Evolutionary conservation across 2,113 vertebrate genomes (phyloP), one percentile per base, ranked within the genome.

Genomic region (Rhagologus leucostigma): DNA sequence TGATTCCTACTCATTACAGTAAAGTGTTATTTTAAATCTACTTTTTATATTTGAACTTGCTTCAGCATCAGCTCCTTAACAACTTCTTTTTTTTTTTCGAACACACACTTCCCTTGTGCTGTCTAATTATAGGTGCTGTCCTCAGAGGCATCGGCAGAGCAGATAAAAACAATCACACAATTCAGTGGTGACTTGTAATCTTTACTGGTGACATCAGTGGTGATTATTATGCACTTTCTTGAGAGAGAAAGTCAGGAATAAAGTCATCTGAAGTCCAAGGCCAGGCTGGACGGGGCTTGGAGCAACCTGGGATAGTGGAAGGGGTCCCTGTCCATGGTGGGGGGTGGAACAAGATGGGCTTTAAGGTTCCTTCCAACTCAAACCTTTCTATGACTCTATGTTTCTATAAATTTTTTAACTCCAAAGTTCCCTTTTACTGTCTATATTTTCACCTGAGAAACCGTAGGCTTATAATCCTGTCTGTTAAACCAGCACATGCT

Each of bases 1-100:
- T 94, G 83, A 89, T 94, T 94, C 86, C 84, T 86, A 73, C 80
- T 95, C 95, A 88, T 96, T 96, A 93, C 60, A 60, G 84, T 50
- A 76, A 95, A 94, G 27, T 41, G 68, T 73, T 97, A 91, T 89
- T 95, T 95, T 90, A 91, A 93, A 96, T 81, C 81, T 78, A 71
- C 50, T 87, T 93, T 90, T 92, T 87, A 59, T 84, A 95, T 95
- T 91, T 94, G 71, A 95, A 93, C 65, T 87, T 62, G 41, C 35
- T 93, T 77, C 56, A 69, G 80, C 65, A 84, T 67, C 50, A 74
- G 42, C 68, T 79, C 32, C 60, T 80, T 84, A 93, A 79, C 50
- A 91, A 65, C 52, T n/a, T 39, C 2, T 3, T 23, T 29, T 42
- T 65, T 89, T 84, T 69, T 60, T 49, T 68, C n/a, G 14, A 62